These are phyloP conservation scores for Amphiprion percula DNA, from an alignment of 2,113 vertebrate species.

Conservation along the genomic window DNA sequence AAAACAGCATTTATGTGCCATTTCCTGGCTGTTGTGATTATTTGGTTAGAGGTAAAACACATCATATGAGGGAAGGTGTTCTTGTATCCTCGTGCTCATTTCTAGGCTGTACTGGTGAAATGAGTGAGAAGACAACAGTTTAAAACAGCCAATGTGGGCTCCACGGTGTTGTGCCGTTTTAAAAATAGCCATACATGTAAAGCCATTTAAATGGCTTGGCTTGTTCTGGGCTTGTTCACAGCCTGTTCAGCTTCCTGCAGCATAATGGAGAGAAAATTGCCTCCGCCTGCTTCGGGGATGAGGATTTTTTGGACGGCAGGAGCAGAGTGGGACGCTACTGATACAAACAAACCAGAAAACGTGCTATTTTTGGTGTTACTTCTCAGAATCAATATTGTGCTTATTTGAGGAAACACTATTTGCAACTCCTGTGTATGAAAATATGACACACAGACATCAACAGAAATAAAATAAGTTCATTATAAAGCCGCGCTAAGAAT, in stretches of 20 bases:
- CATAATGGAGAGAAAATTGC: conserved; percentile 71
- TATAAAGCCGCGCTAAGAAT: too few relatives aligned
- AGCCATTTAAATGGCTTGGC: conserved; percentile 60
- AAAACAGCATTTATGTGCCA: conserved; percentile 4
- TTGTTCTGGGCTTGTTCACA: conserved; percentile 61
- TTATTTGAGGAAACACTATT: conserved; percentile 23
- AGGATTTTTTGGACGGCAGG: conserved; percentile 54
- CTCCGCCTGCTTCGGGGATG: conserved; percentile 48
- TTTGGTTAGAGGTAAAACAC: neutral
- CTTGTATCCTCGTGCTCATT: conserved; percentile 1
- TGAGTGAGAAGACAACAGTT: conserved; percentile 28
- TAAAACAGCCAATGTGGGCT: conserved; percentile 39
- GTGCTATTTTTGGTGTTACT: conserved; percentile 35
- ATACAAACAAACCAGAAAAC: conserved; percentile 38
- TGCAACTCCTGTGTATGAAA: neutral
- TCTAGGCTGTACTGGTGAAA: conserved; percentile 4
- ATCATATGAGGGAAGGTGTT: conserved; percentile 5
- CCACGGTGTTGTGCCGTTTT: conserved; percentile 54
- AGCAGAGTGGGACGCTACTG: conserved; percentile 41
- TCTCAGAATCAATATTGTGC: conserved; percentile 28
- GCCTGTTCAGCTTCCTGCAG: conserved; percentile 60
- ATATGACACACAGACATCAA: too few relatives aligned
- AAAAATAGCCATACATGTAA: conserved; percentile 63
- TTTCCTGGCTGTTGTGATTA: conserved; percentile 12
- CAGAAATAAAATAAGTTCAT: too few relatives aligned